phyloP scores from a whole-genome alignment of 2,888 invertebrate genomes.

The Melieria omissa region DNA sequence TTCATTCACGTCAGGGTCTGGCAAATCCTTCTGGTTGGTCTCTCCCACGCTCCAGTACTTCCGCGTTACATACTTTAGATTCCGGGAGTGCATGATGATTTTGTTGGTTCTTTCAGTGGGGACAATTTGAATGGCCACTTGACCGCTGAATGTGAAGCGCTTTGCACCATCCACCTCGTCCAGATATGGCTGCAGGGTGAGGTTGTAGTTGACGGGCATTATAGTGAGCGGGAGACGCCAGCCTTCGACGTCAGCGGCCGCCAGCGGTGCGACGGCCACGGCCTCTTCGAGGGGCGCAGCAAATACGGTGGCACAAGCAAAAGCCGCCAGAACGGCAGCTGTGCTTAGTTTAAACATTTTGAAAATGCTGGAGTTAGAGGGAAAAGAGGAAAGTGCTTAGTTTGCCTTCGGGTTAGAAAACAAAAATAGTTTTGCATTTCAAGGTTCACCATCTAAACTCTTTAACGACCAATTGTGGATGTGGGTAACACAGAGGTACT shows the following conservation, averaged over 20 bases:
- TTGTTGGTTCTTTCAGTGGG: conserved; percentile 62
- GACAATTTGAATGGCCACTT: conserved; percentile 67
- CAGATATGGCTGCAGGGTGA: conserved; percentile 70
- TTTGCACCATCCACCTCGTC: conserved; percentile 53
- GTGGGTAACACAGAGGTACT: conserved; percentile 10
- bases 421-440: too few species aligned
- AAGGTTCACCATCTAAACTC: background rate
- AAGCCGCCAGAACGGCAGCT: conserved; percentile 45
- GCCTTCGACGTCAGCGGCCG: conserved; percentile 38
- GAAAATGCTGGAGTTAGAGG: background rate
- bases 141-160: conserved; percentile 63
- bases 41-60: conserved; percentile 49
- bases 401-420: too few species aligned
- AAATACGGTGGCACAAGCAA: conserved; percentile 43
- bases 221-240: conserved; percentile 63
- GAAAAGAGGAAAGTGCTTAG: too few species aligned
- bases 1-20: conserved; percentile 44
- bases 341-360: conserved; percentile 35
- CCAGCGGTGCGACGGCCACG: conserved; percentile 30
- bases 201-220: conserved; percentile 69
- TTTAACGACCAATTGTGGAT: background rate
- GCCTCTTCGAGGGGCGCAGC: conserved; percentile 43
- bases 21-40: conserved; percentile 46
- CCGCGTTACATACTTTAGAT: conserved; percentile 54
- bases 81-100: conserved; percentile 69